Conservation (phyloP, 2,888 invertebrate genomes). For the Eledone cirrhosa region DNA sequence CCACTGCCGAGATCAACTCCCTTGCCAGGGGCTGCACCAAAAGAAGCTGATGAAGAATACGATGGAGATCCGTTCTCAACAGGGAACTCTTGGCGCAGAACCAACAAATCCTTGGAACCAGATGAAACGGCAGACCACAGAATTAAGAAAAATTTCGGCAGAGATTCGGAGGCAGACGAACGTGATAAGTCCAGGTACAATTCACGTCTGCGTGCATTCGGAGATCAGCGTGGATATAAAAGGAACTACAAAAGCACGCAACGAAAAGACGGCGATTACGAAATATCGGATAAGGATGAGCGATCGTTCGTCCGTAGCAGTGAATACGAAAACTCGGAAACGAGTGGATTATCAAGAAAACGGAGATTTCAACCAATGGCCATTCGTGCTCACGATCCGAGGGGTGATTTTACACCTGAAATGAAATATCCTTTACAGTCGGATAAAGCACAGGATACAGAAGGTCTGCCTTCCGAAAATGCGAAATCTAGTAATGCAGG, state of each 20-base stretch:
- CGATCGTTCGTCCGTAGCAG: too few species aligned
- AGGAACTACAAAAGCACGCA: too few species aligned
- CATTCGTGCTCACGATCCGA: slow-evolving; percentile 19
- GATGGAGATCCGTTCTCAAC: background rate
- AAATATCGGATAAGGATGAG: too few species aligned
- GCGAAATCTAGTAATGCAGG: slow-evolving; percentile 16
- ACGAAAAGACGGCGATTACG: too few species aligned
- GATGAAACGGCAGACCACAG: too few species aligned
- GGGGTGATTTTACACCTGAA: slow-evolving; percentile 10
- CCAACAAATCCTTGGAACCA: too few species aligned
- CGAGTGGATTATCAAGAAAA: slow-evolving; percentile 14
- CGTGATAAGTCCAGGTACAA: too few species aligned
- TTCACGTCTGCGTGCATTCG: too few species aligned
- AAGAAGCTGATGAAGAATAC: slow-evolving; percentile 21
- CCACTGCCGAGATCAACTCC: background rate
- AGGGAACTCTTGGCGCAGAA: slow-evolving; percentile 6
- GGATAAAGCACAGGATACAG: background rate
- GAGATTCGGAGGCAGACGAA: too few species aligned
- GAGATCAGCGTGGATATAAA: too few species aligned
- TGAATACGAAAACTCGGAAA: slow-evolving; percentile 12
- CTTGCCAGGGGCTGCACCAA: background rate
- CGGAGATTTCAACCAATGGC: slow-evolving; percentile 18
- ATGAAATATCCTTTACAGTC: slow-evolving; percentile 11
- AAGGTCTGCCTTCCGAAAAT: background rate
- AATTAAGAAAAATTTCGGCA: too few species aligned